phyloP scores from a whole-genome alignment of 2,113 vertebrate species.

The Bubo blakistoni region DNA sequence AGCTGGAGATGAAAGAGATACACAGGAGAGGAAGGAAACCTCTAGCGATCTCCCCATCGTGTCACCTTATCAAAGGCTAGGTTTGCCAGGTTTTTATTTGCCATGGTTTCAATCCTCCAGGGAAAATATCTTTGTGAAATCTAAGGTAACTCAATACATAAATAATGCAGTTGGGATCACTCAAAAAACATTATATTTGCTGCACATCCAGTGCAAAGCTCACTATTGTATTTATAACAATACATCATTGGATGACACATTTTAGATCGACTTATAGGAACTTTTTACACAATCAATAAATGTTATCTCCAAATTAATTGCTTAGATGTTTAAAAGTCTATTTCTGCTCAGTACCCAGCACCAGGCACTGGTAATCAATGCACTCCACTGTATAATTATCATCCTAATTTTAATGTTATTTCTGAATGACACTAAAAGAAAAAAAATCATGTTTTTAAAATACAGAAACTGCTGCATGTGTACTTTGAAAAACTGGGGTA shows the following conservation, averaged over 20 bases:
- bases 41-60: not conserved
- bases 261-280: slow-evolving; percentile 37
- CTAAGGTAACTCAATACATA: slow-evolving; percentile 67
- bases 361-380: slow-evolving; percentile 14
- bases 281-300: slow-evolving; percentile 41
- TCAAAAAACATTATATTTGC: not conserved
- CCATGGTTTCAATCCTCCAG: slow-evolving; percentile 31
- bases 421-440: not conserved
- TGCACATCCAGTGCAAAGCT: not conserved
- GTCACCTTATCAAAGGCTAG: not conserved
- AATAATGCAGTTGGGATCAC: slow-evolving; percentile 35
- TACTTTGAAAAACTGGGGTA: not conserved
- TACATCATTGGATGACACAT: slow-evolving; percentile 11
- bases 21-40: not conserved
- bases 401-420: slow-evolving; percentile 17
- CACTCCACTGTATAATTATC: not conserved
- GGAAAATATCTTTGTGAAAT: slow-evolving; percentile 61
- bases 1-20: not conserved
- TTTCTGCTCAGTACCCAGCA: slow-evolving; percentile 3
- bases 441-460: not conserved
- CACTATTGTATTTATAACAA: slow-evolving; percentile 36
- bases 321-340: slow-evolving; percentile 15
- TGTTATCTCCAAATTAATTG: slow-evolving; percentile 49
- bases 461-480: not conserved
- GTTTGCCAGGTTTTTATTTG: slow-evolving; percentile 16